These are phyloP conservation scores for Euclidia mi DNA, from an alignment of 2,888 invertebrate species.

Conservation along the genomic window DNA sequence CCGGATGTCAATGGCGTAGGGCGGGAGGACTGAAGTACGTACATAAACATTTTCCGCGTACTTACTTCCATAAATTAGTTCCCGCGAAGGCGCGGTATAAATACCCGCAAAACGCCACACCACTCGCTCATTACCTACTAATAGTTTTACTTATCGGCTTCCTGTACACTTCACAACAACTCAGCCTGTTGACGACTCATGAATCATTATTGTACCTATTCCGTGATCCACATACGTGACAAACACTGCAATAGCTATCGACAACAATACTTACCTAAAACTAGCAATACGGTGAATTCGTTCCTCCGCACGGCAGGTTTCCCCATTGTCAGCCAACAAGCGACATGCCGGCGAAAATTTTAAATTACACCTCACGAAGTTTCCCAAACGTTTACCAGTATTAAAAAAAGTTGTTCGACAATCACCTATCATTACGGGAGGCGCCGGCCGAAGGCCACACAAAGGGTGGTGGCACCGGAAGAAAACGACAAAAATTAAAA, in stretches of 20 bases:
- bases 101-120: conserved; percentile 83
- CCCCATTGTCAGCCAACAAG: conserved; percentile 69
- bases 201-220: conserved; percentile 49
- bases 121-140: conserved; percentile 85
- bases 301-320: too few relatives aligned
- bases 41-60: conserved; percentile 90
- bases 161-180: conserved; percentile 74
- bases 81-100: conserved; percentile 87
- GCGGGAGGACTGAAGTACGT: conserved; percentile 73
- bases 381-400: conserved; percentile 79
- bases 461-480: conserved; percentile 80
- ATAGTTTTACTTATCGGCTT: conserved; percentile 86
- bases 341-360: conserved; percentile 75
- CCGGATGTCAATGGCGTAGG: conserved; percentile 84
- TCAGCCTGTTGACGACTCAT: conserved; percentile 54
- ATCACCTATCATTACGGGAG: conserved; percentile 87
- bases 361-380: conserved; percentile 81
- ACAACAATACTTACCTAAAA: conserved; percentile 36
- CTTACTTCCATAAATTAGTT: conserved; percentile 90
- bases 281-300: conserved; percentile 50
- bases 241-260: conserved; percentile 51
- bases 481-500: conserved; percentile 88
- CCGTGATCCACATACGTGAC: conserved; percentile 28
- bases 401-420: conserved; percentile 80
- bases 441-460: conserved; percentile 79